phyloP scores from a whole-genome alignment of 2,888 invertebrate species.

The Holacanthella duospinosa region DNA sequence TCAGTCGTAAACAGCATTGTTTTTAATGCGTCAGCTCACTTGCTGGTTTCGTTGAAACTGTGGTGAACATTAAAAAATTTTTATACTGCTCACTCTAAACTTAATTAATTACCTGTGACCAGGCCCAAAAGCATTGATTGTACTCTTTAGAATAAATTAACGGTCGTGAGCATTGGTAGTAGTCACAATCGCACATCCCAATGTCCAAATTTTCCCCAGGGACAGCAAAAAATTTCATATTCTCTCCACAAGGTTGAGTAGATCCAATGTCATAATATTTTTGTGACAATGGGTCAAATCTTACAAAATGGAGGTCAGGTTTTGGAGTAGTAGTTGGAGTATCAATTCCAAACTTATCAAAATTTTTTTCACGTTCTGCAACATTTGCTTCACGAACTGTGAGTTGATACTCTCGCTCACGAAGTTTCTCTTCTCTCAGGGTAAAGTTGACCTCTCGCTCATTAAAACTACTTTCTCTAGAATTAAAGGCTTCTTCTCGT shows the following conservation, averaged over 20 bases:
- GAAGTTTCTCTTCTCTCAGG: background rate
- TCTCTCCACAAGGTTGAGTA: slow-evolving; percentile 22
- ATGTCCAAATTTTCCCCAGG: slow-evolving; percentile 23
- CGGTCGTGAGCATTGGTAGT: slow-evolving; percentile 31
- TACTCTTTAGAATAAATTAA: slow-evolving; percentile 25
- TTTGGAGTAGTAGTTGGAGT: background rate
- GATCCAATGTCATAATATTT: slow-evolving; percentile 20
- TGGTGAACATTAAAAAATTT: background rate
- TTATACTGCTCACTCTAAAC: background rate
- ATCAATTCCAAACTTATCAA: background rate
- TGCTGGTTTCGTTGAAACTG: background rate
- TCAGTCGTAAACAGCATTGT: too few species aligned
- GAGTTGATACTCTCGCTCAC: background rate
- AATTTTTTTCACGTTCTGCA: slow-evolving; percentile 2
- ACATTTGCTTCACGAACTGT: slow-evolving; percentile 1
- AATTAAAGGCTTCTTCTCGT: slow-evolving; percentile 6
- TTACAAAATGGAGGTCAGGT: slow-evolving; percentile 19
- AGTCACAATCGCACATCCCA: slow-evolving; percentile 36
- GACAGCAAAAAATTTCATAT: slow-evolving; percentile 36
- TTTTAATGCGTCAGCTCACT: too few species aligned
- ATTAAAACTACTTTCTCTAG: background rate
- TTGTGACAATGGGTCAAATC: slow-evolving; percentile 22
- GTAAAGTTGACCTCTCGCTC: slow-evolving; percentile 8
- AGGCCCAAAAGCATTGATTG: slow-evolving; percentile 32
- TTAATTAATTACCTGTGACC: slow-evolving; percentile 30